Evolutionary conservation across 1,140 invertebrate genomes (phyloP), one percentile per base, ranked within the genome.

Genomic region (Daktulosphaira vitifoliae): DNA sequence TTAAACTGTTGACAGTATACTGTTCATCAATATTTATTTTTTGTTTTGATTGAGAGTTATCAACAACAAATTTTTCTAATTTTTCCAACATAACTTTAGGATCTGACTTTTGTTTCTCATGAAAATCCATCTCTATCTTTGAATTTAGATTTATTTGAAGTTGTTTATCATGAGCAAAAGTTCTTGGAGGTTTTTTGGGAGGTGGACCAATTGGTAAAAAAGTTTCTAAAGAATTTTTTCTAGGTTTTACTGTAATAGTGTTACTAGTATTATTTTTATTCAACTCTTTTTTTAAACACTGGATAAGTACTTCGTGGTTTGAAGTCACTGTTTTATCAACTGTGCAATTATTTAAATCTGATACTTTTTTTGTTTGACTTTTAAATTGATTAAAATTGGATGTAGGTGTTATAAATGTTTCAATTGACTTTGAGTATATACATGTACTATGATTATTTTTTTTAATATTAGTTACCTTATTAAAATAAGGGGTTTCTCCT

Each of bases 141-240:
- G 18, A 13, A 29, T 39, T 13, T 15, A 33, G 6, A 18, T 59
- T n/a, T 44, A 6, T 16, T 44, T 46, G 16, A 18, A 33, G 26
- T 48, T 48, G n/a, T 33, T 62, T 62, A 64, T 74, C 74, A 70
- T 81, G 79, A 56, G 76, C 76, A 71, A 85, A 84, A 6, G 81
- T 82, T 71, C 85, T 72, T 2, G 86, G 86, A 20, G 86, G 85
- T 71, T 88, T 88, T 69, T 81, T 81, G 1, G 85, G 85, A 29
- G 84, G 82, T 8, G 84, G 83, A 2, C 84, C 84, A 16, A 71
- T 33, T 0, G 84, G 84, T 65, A 86, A 71, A 1, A 83, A 82
- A 67, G 81, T 77, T 69, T 80, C 81, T 25, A 84, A 72, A 29
- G 81, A 82, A 33, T 22, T 48, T 48, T 48, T 48, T 22, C 29